A percentile compares a stretch with the other conserved stretches of the same genome.
Evolutionary conservation across 1,140 invertebrate genomes (phyloP).

Genomic region (Drosophila tani): DNA sequence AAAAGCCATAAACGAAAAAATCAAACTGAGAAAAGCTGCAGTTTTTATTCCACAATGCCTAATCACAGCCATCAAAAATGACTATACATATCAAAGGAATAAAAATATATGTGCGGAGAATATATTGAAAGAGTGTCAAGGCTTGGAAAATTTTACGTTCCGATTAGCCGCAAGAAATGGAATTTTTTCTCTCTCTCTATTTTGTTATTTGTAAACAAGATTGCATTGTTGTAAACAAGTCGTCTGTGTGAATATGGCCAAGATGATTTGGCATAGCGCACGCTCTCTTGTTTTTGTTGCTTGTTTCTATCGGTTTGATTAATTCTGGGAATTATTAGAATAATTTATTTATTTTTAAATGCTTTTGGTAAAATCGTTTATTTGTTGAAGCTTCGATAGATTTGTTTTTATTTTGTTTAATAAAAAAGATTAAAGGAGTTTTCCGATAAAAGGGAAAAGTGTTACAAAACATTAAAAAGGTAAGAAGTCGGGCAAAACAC

Average conservation of each 20-base stretch:
- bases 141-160: slow-evolving; percentile 68
- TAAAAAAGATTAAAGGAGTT: slow-evolving; percentile 30
- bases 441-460: background rate
- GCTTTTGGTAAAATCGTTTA: slow-evolving; percentile 30
- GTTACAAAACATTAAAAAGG: background rate
- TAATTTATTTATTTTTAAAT: slow-evolving; percentile 81
- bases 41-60: slow-evolving; percentile 26
- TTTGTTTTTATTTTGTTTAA: background rate
- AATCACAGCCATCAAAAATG: slow-evolving; percentile 55
- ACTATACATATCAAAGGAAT: slow-evolving; percentile 32
- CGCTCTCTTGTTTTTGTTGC: slow-evolving; percentile 33
- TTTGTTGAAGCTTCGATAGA: slow-evolving; percentile 5
- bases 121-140: slow-evolving; percentile 75
- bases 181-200: slow-evolving; percentile 39
- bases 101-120: slow-evolving; percentile 24
- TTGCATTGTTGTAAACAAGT: slow-evolving; percentile 76
- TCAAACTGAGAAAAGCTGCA: slow-evolving; percentile 56
- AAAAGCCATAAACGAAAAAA: slow-evolving; percentile 60
- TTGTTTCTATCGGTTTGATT: slow-evolving; percentile 60
- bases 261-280: slow-evolving; percentile 32
- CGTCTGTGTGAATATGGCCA: slow-evolving; percentile 59
- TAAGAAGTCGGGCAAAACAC: too few relatives aligned
- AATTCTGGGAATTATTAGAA: slow-evolving; percentile 65
- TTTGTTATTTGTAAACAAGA: slow-evolving; percentile 75
- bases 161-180: slow-evolving; percentile 65